Evolutionary conservation across 2,888 invertebrate genomes (phyloP).

Genomic region (Diabrotica balteata): DNA sequence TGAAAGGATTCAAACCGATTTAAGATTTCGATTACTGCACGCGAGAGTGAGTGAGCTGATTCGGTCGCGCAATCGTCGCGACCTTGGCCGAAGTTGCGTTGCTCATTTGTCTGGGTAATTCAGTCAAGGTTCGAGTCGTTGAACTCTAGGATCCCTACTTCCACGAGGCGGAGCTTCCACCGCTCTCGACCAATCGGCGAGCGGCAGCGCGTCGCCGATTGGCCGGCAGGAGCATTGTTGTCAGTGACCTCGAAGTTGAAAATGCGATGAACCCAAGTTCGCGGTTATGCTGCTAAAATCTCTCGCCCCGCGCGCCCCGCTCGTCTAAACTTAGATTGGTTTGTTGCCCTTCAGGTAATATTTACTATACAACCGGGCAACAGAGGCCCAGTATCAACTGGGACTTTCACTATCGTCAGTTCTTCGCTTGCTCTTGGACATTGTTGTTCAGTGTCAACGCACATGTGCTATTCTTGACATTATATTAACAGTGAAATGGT

Average conservation of each 20-base stretch:
- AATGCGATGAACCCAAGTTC: constrained; percentile 75
- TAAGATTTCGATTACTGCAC: constrained; percentile 48
- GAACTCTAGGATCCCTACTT: constrained; percentile 65
- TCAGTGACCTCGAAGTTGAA: constrained; percentile 87
- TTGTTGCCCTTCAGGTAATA: constrained; percentile 61
- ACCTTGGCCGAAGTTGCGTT: constrained; percentile 58
- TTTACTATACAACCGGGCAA: constrained; percentile 58
- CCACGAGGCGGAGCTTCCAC: constrained; percentile 51
- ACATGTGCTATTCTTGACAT: constrained; percentile 30
- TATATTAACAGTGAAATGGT: constrained; percentile 21
- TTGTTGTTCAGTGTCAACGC: constrained; percentile 43
- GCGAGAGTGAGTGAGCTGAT: constrained; percentile 49
- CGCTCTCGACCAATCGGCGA: constrained; percentile 53
- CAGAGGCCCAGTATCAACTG: constrained; percentile 58
- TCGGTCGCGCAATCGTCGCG: constrained; percentile 46
- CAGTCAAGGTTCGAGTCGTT: constrained; percentile 88
- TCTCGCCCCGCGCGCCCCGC: constrained; percentile 56
- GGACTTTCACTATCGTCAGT: constrained; percentile 62
- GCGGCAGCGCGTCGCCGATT: constrained; percentile 59
- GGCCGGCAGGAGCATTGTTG: constrained; percentile 69
- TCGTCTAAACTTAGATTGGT: constrained; percentile 44
- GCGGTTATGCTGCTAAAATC: constrained; percentile 61
- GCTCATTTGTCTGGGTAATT: constrained; percentile 73
- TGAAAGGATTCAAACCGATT: constrained; percentile 52
- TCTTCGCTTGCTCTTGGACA: constrained; percentile 53